phyloP scores from a whole-genome alignment of 30 jellyfish, hydroid and myxozoan species.

The Aurelia sp. region DNA sequence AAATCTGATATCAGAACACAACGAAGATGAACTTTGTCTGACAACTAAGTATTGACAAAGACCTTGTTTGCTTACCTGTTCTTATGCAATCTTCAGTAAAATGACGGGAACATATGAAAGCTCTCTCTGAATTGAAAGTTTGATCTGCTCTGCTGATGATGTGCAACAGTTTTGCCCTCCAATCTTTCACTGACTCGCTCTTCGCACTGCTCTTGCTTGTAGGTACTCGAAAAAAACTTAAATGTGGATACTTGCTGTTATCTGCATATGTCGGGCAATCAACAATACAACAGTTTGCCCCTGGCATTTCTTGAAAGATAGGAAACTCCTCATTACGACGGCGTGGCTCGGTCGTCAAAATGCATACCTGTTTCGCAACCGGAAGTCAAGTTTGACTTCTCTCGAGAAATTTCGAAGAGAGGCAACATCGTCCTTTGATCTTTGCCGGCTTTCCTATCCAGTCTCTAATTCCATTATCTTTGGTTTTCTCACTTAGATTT shows the following conservation, averaged over 20 bases:
- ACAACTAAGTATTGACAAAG: conserved; percentile 10
- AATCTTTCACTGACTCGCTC: conserved; percentile 39
- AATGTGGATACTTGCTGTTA: conserved; percentile 25
- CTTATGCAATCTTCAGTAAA: conserved; percentile 60
- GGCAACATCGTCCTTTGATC: conserved; percentile 33
- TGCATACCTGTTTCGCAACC: conserved; percentile 30
- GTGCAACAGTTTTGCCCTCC: conserved; percentile 56
- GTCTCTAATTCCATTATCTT: no score
- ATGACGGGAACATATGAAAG: conserved; percentile 61
- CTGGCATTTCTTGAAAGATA: conserved; percentile 45
- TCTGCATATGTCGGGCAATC: conserved; percentile 51
- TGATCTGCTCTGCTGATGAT: conserved; percentile 53
- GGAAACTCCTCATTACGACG: conserved; percentile 17
- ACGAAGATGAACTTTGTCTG: not conserved
- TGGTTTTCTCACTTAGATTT: no score
- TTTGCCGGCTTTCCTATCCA: conserved; percentile 15
- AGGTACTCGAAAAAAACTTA: conserved; percentile 40
- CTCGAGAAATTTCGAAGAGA: conserved; percentile 35
- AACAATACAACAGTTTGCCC: conserved; percentile 61
- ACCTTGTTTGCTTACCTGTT: conserved; percentile 39
- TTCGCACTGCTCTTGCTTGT: conserved; percentile 65
- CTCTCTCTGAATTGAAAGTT: conserved; percentile 55
- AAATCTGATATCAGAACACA: not conserved
- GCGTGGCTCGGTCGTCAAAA: conserved; percentile 50
- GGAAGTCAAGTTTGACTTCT: conserved; percentile 55